A percentile compares a stretch with the other conserved stretches of the same genome.
Evolutionary conservation across 2,113 vertebrate species (phyloP).

Genomic region (Aldabrachelys gigantea): DNA sequence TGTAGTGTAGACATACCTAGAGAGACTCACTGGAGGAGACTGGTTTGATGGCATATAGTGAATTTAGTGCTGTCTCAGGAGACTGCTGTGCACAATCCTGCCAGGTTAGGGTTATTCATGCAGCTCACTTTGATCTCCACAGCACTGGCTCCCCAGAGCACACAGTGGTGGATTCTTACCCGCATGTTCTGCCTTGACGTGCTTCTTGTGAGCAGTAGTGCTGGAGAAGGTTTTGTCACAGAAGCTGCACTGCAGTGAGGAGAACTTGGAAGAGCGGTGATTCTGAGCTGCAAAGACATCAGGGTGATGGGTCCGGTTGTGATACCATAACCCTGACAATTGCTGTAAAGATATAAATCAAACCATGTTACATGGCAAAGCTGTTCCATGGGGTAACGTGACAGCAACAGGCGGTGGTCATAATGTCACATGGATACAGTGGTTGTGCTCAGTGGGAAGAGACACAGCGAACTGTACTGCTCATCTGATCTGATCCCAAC

Average conservation of each 20-base stretch:
- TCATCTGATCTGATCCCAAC: background rate
- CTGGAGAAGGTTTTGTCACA: conserved; percentile 88
- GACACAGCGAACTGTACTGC: background rate
- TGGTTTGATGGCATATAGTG: background rate
- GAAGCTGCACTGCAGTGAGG: conserved; percentile 84
- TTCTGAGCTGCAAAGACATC: conserved; percentile 87
- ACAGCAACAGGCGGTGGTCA: background rate
- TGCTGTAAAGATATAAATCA: conserved; percentile 80
- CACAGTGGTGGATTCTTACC: conserved; percentile 55
- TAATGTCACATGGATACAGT: background rate
- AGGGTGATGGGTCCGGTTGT: conserved; percentile 90
- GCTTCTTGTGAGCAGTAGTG: conserved; percentile 80
- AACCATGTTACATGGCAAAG: background rate
- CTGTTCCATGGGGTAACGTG: background rate
- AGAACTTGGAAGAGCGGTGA: conserved; percentile 82
- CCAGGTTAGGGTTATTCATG: background rate
- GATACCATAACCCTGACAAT: conserved; percentile 94
- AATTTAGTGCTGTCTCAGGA: background rate
- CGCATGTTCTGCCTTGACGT: conserved; percentile 83
- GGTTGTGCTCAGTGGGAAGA: background rate
- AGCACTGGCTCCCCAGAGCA: rapidly evolving
- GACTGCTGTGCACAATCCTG: background rate
- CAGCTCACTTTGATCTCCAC: background rate
- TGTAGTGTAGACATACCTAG: background rate
- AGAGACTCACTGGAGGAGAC: background rate